These are phyloP conservation scores for Troides helena DNA, from an alignment of 2,888 invertebrate genomes.

Conservation along the genomic window DNA sequence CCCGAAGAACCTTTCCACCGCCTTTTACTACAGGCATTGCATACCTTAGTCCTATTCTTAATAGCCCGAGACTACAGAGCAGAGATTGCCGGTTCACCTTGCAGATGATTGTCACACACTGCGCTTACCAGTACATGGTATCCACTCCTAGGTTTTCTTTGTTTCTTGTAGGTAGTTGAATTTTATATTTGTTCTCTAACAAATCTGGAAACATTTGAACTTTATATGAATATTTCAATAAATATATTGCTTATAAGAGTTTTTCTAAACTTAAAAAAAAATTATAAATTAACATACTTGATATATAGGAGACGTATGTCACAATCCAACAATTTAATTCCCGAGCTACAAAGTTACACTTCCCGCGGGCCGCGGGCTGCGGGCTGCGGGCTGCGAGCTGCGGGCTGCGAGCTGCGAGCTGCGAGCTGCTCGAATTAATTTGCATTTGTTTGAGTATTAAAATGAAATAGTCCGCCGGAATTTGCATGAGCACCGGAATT, in stretches of 20 bases:
- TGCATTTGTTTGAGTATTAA: conserved; percentile 20
- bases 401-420: neutral
- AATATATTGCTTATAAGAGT: neutral
- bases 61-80: too few species aligned
- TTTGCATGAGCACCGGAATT: conserved; percentile 1
- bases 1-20: too few species aligned
- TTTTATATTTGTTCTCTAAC: too few species aligned
- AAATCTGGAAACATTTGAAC: too few species aligned
- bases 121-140: too few species aligned
- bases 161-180: too few species aligned
- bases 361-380: neutral
- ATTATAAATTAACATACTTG: conserved; percentile 8
- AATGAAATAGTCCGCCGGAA: neutral
- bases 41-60: too few species aligned
- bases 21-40: too few species aligned
- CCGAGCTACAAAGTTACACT: neutral
- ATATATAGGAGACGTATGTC: neutral
- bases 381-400: neutral
- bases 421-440: conserved; percentile 1
- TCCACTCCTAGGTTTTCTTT: too few species aligned
- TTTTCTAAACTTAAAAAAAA: neutral
- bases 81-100: too few species aligned
- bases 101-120: too few species aligned
- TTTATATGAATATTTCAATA: too few species aligned
- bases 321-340: conserved; percentile 3